Evolutionary conservation across 2,113 vertebrate species (phyloP), one percentile per base, ranked within the genome.

Genomic region (Myiozetetes cayanensis): DNA sequence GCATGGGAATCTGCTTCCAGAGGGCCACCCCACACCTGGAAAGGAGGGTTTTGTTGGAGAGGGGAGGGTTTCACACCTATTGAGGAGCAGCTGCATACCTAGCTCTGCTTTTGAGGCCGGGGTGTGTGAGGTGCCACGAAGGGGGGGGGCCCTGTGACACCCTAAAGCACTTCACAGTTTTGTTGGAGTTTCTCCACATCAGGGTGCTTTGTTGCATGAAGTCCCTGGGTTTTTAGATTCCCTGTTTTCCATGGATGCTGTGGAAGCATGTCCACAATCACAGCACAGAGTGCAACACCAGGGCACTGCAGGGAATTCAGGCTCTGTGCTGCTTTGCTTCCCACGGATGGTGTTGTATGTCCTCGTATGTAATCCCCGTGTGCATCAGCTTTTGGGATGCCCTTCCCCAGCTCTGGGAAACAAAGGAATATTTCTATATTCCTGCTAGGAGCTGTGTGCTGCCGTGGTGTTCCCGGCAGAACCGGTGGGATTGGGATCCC

Each of bases 211-310:
- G 30, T 33, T 25, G 39, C 31, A 3, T 9, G 49, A 59, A 49
- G 35, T 44, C 24, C 17, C 39, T 12, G 33, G 16, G 12, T 22
- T 58, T 23, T 12, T 3, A 33, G 28, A 16, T 10, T 20, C 18
- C 23, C 6, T 13, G 1, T 22, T 46, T 58, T 61, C 39, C 10
- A 1, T 4, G 46, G 22, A 2, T 41, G 3, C 14, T 11, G 67
- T 46, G 17, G 24, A 7, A 46, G 47, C 18, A 1, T 6, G 2
- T 41, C 61, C 50, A 6, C 19, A 56, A 31, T 62, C 7, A 14
- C 0, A 43, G 59, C 1, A 0, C 37, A 1, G 8, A 30, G 33
- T 10, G 67, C 41, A 24, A 8, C 17, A 3, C 3, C 19, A 3
- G 61, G 46, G 58, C 20, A 27, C 25, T 9, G 19, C 55, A 9